phyloP scores from a whole-genome alignment of 2,113 vertebrate genomes.

The Oxyura jamaicensis region DNA sequence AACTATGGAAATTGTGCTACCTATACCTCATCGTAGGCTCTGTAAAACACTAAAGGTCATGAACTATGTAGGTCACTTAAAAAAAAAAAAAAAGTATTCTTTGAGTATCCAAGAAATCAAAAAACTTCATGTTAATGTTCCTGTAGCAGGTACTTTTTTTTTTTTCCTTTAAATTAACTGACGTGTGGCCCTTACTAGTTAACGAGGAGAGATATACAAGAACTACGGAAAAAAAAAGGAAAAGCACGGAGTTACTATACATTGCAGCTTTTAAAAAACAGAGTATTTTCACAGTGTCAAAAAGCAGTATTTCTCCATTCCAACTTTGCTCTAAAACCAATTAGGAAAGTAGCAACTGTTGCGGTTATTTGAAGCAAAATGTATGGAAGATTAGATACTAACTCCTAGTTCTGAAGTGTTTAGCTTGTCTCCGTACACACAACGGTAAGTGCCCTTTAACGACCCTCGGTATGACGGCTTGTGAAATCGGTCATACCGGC shows the following conservation, averaged over 20 bases:
- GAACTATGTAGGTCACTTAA: neutral
- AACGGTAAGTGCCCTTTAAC: slow-evolving; percentile 19
- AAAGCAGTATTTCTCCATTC: slow-evolving; percentile 39
- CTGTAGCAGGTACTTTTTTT: neutral
- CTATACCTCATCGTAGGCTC: slow-evolving; percentile 44
- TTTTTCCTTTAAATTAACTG: neutral
- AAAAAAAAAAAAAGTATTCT: neutral
- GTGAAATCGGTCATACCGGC: neutral
- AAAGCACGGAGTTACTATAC: neutral
- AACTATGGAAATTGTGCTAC: slow-evolving; percentile 54
- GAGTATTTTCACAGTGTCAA: slow-evolving; percentile 65
- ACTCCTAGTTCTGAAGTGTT: slow-evolving; percentile 40
- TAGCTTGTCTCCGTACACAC: slow-evolving; percentile 19
- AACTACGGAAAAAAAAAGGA: neutral
- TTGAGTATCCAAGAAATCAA: neutral
- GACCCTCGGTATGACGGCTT: neutral
- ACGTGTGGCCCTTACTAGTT: neutral
- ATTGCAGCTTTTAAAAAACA: slow-evolving; percentile 54
- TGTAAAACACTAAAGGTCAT: slow-evolving; percentile 10
- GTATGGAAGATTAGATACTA: neutral
- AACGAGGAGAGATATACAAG: neutral
- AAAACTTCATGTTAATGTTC: neutral
- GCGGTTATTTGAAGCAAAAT: slow-evolving; percentile 24
- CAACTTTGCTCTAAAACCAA: slow-evolving; percentile 38
- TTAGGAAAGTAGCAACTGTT: neutral